These are phyloP conservation scores for Liposcelis brunnea DNA, from an alignment of 2,888 invertebrate species.

Conservation along the genomic window DNA sequence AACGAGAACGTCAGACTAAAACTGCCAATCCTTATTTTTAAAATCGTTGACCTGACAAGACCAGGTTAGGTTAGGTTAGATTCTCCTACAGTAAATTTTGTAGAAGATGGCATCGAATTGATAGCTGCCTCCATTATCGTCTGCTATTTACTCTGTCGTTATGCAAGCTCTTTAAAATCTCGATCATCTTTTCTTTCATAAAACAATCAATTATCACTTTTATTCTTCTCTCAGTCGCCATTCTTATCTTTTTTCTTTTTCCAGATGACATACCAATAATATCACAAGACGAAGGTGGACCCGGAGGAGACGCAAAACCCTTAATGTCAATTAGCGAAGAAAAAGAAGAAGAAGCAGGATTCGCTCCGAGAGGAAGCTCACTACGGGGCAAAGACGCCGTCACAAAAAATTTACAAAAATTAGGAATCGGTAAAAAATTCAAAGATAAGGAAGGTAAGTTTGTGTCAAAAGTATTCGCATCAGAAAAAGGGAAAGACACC, in stretches of 20 bases:
- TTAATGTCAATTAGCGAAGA: constrained; percentile 54
- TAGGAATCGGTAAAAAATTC: constrained; percentile 43
- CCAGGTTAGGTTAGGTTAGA: too few species aligned
- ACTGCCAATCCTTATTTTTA: too few species aligned
- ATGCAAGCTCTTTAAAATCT: too few species aligned
- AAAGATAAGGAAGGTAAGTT: constrained; percentile 28
- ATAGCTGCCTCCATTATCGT: too few species aligned
- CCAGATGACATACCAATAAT: constrained; percentile 77
- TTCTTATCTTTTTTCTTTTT: constrained; percentile 17
- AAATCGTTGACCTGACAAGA: too few species aligned
- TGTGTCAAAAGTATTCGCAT: constrained; percentile 22
- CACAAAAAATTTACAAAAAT: constrained; percentile 1
- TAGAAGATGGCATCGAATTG: too few species aligned
- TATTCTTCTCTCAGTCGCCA: too few species aligned
- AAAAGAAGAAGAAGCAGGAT: constrained; percentile 30
- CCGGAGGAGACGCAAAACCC: constrained; percentile 28
- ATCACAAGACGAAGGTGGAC: constrained; percentile 36
- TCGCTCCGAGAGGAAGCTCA: constrained; percentile 16
- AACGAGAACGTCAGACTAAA: too few species aligned
- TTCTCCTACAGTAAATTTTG: too few species aligned
- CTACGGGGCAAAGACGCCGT: constrained; percentile 12
- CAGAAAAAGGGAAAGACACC: constrained; percentile 29
- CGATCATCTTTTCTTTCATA: too few species aligned
- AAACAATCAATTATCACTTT: too few species aligned
- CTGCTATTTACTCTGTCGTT: too few species aligned